These are phyloP conservation scores for Myoxocephalus aenaeus DNA, from an alignment of 2,797 vertebrate species.

Conservation along the genomic window DNA sequence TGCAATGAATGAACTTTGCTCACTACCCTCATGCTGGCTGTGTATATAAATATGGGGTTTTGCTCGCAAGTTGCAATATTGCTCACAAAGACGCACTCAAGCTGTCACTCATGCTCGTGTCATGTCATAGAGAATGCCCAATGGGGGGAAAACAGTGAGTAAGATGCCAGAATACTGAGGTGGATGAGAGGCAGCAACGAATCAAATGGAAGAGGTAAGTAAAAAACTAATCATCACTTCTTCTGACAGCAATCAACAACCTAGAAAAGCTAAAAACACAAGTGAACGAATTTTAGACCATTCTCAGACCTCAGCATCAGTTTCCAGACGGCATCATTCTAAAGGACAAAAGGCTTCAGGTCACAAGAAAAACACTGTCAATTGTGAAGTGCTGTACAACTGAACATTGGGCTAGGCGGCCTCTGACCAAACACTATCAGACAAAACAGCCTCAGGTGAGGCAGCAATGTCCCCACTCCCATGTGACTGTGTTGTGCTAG, in stretches of 20 bases:
- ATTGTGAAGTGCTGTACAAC: conserved; percentile 8
- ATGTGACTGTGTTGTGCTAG: conserved; percentile 1
- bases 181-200: background rate
- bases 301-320: background rate
- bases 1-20: conserved; percentile 40
- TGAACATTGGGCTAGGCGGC: conserved; percentile 18
- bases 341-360: conserved; percentile 21
- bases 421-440: conserved; percentile 25
- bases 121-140: conserved; percentile 35
- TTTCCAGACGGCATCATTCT: conserved; percentile 9
- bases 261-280: conserved; percentile 14
- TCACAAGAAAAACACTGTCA: conserved; percentile 31
- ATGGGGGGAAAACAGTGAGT: conserved; percentile 28
- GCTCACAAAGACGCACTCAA: conserved; percentile 36
- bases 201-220: conserved; percentile 18
- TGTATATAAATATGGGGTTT: conserved; percentile 18
- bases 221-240: background rate
- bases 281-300: conserved; percentile 16
- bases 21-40: conserved; percentile 1
- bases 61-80: conserved; percentile 24
- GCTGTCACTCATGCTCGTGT: conserved; percentile 34
- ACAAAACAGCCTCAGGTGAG: conserved; percentile 32
- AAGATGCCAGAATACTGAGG: conserved; percentile 17
- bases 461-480: background rate
- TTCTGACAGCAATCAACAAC: conserved; percentile 23